Evolutionary conservation across 2,888 invertebrate species (phyloP), one percentile per base, ranked within the genome.

Genomic region (Sminthurinus aureus): DNA sequence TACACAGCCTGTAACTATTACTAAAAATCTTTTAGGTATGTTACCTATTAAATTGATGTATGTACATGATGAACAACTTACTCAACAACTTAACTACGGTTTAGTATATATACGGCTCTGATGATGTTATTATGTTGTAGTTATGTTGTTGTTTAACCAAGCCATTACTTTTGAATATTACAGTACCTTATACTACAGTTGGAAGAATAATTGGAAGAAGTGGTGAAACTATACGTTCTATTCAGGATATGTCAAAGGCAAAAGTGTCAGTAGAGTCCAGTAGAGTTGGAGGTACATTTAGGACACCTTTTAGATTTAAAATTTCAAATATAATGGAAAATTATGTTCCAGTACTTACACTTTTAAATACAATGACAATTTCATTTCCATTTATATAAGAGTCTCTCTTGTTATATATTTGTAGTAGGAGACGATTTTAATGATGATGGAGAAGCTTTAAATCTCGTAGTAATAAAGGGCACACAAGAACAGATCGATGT

Each of bases 141-240:
- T 38, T 4, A 38, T 38, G n/a, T 38, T 38, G 38, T 38, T 4
- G 6, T 38, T 6, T 38, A 38, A n/a, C n/a, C n/a, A n/a, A 38
- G 6, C 38, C 9, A 6, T 58, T 58, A 18, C 18, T 13, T 58
- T 15, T 58, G 13, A 58, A 58, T 58, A 71, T 71, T 24, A 24
- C 24, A 24, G 78, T 84, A 13, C 83, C 81, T 24, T 38, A 71
- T 11, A 15, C 92, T 90, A 91, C 93, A 38, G 92, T 94, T 79
- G 94, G 94, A 0, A 93, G 93, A 89, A 93, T 97, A 80, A 95
- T 96, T 89, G 96, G 95, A 0, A 91, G 93, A 79, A 93, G 93
- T 80, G 96, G 96, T 0, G 94, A 94, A 81, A 93, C 91, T 73
- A 93, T 96, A 80, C 92, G 93, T 79, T 92, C 93, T 75, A 95